These are phyloP conservation scores for Pelobates cultripes DNA, from an alignment of 2,797 vertebrate species.

Conservation along the genomic window DNA sequence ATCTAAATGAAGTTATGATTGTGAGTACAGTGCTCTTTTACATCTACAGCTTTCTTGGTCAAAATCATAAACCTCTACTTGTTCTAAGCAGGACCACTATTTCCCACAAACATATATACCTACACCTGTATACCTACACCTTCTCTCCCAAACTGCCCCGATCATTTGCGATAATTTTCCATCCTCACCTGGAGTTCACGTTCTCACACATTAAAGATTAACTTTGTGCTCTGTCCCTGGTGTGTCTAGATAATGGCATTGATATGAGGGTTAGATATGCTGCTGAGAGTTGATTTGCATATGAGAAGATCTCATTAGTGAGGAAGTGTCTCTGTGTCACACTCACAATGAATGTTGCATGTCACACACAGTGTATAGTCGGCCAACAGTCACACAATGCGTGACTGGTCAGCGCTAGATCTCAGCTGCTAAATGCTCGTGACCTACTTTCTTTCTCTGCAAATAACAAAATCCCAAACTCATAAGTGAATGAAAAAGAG, in stretches of 20 bases:
- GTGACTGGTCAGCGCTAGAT: constrained; percentile 2
- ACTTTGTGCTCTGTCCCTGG: no score
- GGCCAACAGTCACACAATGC: constrained; percentile 15
- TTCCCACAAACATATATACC: no score
- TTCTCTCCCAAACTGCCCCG: no score
- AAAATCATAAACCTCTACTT: no score
- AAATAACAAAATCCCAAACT: constrained; percentile 15
- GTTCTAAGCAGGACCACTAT: no score
- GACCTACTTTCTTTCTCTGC: constrained; percentile 46
- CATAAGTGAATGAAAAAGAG: neutral
- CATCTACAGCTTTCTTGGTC: no score
- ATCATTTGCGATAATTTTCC: no score
- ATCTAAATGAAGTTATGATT: no score
- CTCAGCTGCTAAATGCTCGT: constrained; percentile 42
- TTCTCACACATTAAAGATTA: no score
- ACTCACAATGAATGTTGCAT: constrained; percentile 9
- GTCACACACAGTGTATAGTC: neutral
- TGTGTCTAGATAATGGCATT: neutral
- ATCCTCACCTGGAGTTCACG: no score
- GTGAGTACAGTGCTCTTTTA: no score
- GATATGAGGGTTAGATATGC: neutral
- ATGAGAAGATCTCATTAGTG: neutral
- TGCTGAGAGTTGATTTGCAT: neutral
- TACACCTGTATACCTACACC: no score
- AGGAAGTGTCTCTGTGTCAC: neutral